A percentile compares a stretch with the other conserved stretches of the same genome.
phyloP scores from a whole-genome alignment of 92 coral and sea anemone species.

The Phenganax subtilis region DNA sequence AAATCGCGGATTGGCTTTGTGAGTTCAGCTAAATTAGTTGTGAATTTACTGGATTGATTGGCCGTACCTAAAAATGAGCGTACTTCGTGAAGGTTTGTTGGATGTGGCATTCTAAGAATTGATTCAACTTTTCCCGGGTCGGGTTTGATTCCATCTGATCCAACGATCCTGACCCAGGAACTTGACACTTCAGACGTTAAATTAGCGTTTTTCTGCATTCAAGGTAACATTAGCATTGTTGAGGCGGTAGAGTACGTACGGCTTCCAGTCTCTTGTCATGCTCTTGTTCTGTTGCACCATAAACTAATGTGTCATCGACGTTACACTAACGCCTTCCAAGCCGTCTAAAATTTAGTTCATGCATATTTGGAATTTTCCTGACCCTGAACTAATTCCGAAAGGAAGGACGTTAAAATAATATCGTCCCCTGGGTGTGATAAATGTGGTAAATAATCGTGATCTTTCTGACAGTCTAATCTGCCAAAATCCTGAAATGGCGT shows the following conservation, averaged over 20 bases:
- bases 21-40: background rate
- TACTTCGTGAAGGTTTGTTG: too few species aligned
- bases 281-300: background rate
- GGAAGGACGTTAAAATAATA: background rate
- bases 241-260: too few species aligned
- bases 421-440: slow-evolving; percentile 62
- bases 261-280: background rate
- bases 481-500: slow-evolving; percentile 67
- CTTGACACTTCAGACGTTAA: background rate
- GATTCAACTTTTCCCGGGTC: too few species aligned
- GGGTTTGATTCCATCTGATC: background rate
- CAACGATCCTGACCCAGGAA: background rate
- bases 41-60: slow-evolving; percentile 6
- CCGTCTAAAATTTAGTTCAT: background rate
- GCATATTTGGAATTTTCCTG: background rate
- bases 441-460: slow-evolving; percentile 53
- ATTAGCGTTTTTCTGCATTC: background rate
- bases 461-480: slow-evolving; percentile 52
- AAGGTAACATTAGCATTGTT: background rate
- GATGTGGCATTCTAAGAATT: too few species aligned
- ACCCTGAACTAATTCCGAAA: background rate
- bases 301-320: background rate
- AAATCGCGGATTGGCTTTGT: background rate
- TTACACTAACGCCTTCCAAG: background rate
- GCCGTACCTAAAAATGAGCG: too few species aligned